These are phyloP conservation scores for Noctua comes DNA, from an alignment of 2,888 invertebrate genomes.

Conservation along the genomic window DNA sequence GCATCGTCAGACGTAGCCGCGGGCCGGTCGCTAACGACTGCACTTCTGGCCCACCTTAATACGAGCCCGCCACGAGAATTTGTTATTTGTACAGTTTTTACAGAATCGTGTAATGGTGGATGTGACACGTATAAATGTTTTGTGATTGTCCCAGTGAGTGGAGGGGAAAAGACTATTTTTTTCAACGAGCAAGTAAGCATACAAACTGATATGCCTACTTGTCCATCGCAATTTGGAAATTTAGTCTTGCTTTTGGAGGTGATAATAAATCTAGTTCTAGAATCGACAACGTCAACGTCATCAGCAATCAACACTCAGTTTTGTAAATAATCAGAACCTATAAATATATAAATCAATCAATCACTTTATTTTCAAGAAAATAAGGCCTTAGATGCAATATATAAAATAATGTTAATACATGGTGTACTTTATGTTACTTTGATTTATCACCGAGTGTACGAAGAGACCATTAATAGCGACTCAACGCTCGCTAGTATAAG, in stretches of 20 bases:
- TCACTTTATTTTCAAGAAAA: neutral
- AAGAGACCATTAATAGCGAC: neutral
- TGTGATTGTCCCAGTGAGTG: neutral
- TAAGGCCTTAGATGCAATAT: neutral
- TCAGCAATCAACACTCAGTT: neutral
- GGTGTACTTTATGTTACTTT: neutral
- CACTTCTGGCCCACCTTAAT: conserved; percentile 46
- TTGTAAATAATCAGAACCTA: neutral
- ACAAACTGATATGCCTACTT: neutral
- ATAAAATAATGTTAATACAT: neutral
- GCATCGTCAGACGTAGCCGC: conserved; percentile 53
- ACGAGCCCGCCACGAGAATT: conserved; percentile 30
- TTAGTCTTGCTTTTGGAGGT: neutral
- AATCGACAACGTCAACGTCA: neutral
- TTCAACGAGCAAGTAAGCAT: neutral
- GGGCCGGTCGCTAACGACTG: conserved; percentile 55
- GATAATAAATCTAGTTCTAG: neutral
- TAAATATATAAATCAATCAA: neutral
- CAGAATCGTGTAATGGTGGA: conserved; percentile 14
- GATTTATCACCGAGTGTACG: neutral
- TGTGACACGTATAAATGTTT: conserved; percentile 15
- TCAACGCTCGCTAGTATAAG: neutral
- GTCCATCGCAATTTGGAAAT: neutral
- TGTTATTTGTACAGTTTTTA: conserved; percentile 52
- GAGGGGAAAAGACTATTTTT: neutral